Conservation (phyloP, 2,113 vertebrate species). For the Camelus bactrianus region DNA sequence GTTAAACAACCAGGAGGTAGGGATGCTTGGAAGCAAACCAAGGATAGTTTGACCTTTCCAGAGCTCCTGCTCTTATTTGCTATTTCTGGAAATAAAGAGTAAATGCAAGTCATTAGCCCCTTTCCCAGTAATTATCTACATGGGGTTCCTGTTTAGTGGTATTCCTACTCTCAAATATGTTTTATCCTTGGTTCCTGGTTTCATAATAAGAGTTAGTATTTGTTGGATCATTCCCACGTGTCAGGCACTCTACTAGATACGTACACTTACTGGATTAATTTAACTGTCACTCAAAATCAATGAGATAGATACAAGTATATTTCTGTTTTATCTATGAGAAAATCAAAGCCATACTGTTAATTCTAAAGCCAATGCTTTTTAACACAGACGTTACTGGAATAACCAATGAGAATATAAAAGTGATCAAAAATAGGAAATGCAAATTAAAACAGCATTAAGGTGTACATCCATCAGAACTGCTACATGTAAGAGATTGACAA, state of each 20-base stretch:
- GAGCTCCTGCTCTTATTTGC: background rate
- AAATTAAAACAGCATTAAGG: background rate
- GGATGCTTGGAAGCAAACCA: background rate
- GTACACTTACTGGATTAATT: background rate
- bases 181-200: background rate
- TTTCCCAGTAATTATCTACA: background rate
- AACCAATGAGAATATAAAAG: background rate
- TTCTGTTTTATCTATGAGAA: background rate
- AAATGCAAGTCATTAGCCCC: background rate
- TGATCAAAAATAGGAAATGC: background rate
- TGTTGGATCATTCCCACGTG: background rate
- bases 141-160: background rate
- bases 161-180: background rate
- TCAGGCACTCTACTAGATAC: background rate
- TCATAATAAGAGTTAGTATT: background rate
- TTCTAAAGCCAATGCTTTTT: background rate
- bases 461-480: background rate
- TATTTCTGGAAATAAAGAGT: slow-evolving; percentile 20
- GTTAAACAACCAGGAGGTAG: background rate
- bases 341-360: background rate
- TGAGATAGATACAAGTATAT: background rate
- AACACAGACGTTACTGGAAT: background rate
- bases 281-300: background rate
- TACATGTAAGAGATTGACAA: background rate
- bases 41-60: background rate